Percentiles rank a stretch among this genome's conserved stretches.
These are phyloP conservation scores for Dromiciops gliroides DNA, from an alignment of 2,113 vertebrate genomes.

Conservation along the genomic window DNA sequence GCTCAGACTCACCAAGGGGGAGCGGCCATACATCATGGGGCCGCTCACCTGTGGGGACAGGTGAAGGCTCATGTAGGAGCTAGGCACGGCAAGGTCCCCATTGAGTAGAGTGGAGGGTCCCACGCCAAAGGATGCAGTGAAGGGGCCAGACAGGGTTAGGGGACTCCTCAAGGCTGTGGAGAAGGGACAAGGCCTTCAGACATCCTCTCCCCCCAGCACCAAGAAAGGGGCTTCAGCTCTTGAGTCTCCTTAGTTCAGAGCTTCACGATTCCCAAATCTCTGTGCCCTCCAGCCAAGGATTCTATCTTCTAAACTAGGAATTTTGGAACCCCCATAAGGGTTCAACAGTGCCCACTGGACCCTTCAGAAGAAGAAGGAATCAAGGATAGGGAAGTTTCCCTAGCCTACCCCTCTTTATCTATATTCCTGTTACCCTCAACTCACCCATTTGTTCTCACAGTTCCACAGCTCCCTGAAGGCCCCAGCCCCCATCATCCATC, in stretches of 20 bases:
- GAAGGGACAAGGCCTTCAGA: slow-evolving; percentile 40
- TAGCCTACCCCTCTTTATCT: background rate
- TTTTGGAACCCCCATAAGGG: background rate
- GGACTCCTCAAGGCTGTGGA: slow-evolving; percentile 90
- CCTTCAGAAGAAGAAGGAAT: background rate
- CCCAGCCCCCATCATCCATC: background rate
- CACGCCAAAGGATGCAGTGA: slow-evolving; percentile 88
- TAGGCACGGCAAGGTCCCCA: slow-evolving; percentile 87
- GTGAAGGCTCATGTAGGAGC: slow-evolving; percentile 89
- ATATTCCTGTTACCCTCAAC: background rate
- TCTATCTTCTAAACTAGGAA: background rate
- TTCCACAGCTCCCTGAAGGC: background rate
- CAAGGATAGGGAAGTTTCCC: background rate
- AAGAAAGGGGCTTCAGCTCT: background rate
- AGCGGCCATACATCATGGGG: slow-evolving; percentile 87
- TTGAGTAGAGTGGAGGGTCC: slow-evolving; percentile 89
- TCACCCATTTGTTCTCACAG: background rate
- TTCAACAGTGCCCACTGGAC: background rate
- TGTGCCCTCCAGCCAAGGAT: too few relatives aligned
- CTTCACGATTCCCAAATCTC: background rate
- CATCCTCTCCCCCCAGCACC: background rate
- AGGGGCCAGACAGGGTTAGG: slow-evolving; percentile 87
- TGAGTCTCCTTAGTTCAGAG: background rate
- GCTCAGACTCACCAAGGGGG: slow-evolving; percentile 88
- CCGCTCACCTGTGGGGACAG: slow-evolving; percentile 91